Evolutionary conservation across 2,797 vertebrate genomes (phyloP).

Genomic region (Gephyroberyx darwinii): DNA sequence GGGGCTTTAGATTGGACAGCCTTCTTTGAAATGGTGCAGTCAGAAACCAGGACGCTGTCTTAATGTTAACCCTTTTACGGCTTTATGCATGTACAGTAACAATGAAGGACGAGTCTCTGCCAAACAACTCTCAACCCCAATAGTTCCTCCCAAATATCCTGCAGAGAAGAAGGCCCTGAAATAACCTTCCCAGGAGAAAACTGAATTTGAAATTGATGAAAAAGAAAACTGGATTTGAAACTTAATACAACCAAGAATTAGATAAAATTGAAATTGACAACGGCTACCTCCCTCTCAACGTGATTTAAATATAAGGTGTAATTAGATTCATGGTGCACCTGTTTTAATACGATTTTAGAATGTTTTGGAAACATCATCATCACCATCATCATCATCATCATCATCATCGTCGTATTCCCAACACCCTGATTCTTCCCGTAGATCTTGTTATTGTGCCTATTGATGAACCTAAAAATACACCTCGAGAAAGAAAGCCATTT

Average conservation of each 20-base stretch:
- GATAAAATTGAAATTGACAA: neutral
- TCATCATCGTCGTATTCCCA: constrained; percentile 8
- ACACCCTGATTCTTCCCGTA: constrained; percentile 9
- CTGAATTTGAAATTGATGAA: constrained; percentile 1
- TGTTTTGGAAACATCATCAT: no score
- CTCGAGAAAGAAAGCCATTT: constrained; percentile 45
- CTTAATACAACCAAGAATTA: constrained; percentile 14
- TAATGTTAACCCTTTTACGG: neutral
- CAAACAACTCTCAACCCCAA: constrained; percentile 6
- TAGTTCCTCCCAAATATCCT: neutral
- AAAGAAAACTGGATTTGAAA: constrained; percentile 6
- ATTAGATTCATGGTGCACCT: constrained; percentile 10
- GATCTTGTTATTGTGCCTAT: neutral
- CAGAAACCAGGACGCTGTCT: neutral
- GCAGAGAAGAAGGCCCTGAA: neutral
- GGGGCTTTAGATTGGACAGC: neutral
- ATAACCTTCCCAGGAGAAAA: neutral
- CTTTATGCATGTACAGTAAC: neutral
- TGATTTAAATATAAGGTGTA: constrained; percentile 13
- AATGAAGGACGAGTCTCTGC: neutral
- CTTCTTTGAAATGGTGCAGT: neutral
- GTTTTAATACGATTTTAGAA: no score
- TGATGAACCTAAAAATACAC: constrained; percentile 35
- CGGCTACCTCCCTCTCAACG: neutral
- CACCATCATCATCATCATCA: neutral